Base-by-base conservation (phyloP, 2,888 invertebrate genomes). In the Cremastinae sp. region DNA sequence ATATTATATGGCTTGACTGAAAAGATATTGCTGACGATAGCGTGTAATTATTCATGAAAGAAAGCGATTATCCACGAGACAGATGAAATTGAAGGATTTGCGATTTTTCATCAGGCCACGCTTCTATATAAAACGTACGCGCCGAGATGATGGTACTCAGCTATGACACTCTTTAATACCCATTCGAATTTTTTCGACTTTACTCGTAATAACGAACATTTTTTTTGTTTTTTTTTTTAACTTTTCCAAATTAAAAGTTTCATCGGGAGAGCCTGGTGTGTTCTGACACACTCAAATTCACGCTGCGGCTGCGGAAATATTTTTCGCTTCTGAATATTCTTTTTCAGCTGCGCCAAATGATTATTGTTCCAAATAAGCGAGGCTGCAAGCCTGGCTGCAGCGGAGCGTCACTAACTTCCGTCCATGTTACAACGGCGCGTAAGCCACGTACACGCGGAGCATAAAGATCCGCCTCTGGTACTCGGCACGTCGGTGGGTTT, bases 281-380 rank as follows among this genome's bases (percentile, higher is more conserved):
- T n/a, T n/a, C n/a, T n/a, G 20, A 22, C 4, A 10, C 22, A 22
- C 20, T 22, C 22, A 2, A 28, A 9, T 65, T 41, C 12, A 18
- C 34, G 16, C 16, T 16, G n/a, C 28, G 28, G 10, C 41, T 65
- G 2, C 3, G 10, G 8, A 12, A 14, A 43, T 14, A 22, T 59
- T 36, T 47, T 36, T 45, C 18, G 10, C 16, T 10, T 62, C 16
- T 18, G 20, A 18, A 16, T n/a, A 56, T 59, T 53, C 2, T 28
- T 28, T 59, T 59, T 61, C 58, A 14, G 14, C n/a, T 20, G 12
- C 36, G 12, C 16, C 36, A 56, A 70, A 69, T 70, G 14, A 70
- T 75, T 65, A 83, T 84, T 84, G 84, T 85, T 83, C 79, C 70
- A 73, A 82, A 71, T 78, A 81, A 82, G 80, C 79, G 80, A 81